Base-by-base conservation (phyloP, 1,140 invertebrate species). In the Babylonia areolata region DNA sequence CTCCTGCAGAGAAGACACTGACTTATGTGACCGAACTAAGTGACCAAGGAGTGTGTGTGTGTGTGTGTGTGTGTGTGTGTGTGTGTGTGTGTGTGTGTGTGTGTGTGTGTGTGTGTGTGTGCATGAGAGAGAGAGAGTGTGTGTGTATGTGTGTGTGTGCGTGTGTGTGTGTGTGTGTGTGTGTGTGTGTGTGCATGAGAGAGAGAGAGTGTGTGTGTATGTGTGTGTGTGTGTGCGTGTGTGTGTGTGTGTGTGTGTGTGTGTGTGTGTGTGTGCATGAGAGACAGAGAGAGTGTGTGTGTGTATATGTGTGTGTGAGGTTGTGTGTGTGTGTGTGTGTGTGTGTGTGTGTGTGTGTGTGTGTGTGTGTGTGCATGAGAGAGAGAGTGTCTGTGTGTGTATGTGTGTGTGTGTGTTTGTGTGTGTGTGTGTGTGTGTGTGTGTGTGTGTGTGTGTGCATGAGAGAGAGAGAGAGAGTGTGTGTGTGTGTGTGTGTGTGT, bases 241-340 rank as follows among this genome's bases (percentile, higher is more conserved):
- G 73, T 77, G 31, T 37, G 73, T 77, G 37, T 17, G 73, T 37
- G 73, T 28, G 73, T 37, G 35, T 40, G 73, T 23, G 73, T 37
- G 73, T 23, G 73, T 37, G n/a, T n/a, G n/a, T n/a, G n/a, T n/a
- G n/a, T n/a, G n/a, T n/a, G n/a, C n/a, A n/a, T n/a, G n/a, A n/a
- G 35, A 35, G 73, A 9, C 2, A 35, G 73, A 9, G 73, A 9
- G 73, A 35, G 73, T 77, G 73, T 77, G 73, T 77, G 73, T 77
- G 77, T 79, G 77, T 79, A 11, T 79, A 31, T 79, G 39, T 79
- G 77, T 79, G n/a, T n/a, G n/a, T n/a, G n/a, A n/a, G n/a, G n/a
- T n/a, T n/a, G n/a, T n/a, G n/a, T n/a, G n/a, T n/a, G 77, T 79
- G 77, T 79, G 77, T 79, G 77, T 79, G 77, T 79, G 77, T 79